Evolutionary conservation across 2,113 vertebrate genomes (phyloP), one percentile per base, ranked within the genome.

Genomic region (Geococcyx californianus): DNA sequence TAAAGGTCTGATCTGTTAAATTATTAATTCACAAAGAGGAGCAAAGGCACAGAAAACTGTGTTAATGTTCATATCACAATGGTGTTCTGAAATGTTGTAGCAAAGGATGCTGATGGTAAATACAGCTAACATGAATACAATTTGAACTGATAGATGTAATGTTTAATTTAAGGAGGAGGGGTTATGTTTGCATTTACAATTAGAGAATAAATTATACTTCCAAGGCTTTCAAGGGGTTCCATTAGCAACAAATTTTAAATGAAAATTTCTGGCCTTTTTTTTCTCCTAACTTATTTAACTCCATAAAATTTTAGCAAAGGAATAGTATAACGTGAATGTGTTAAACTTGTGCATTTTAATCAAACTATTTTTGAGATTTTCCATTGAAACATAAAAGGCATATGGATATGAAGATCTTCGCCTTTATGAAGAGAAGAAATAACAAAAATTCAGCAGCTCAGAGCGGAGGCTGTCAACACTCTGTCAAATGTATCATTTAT

Each of bases 401-500:
- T 94, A 92, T 87, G 89, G 94, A 83, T 93, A 93, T 49, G 62
- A 84, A 91, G 73, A 91, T 87, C 59, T 95, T 45, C 54, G 58
- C 19, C 33, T 95, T 87, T 75, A 52, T 68, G 89, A 90, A 67
- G 36, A 79, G 49, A 89, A 81, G 49, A 77, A 91, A 82, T 40
- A 91, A 55, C 66, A 73, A 72, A 81, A 92, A 93, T 94, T 60
- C 73, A 40, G 44, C 76, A 95, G 14, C 76, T 81, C 47, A 75
- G 56, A 91, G 67, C 44, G 75, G n/a, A 93, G 49, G 62, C 91
- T 96, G 91, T 94, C 91, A 95, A 72, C 94, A 3, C 91, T 69
- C 42, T 94, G 93, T 94, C 95, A 95, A 79, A 95, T 29, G 12
- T 68, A 94, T 91, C 56, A 76, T 62, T 76, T 95, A 60, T 82